These are phyloP conservation scores for Camponotus vicinus DNA, from an alignment of 1,140 invertebrate genomes.

Conservation along the genomic window DNA sequence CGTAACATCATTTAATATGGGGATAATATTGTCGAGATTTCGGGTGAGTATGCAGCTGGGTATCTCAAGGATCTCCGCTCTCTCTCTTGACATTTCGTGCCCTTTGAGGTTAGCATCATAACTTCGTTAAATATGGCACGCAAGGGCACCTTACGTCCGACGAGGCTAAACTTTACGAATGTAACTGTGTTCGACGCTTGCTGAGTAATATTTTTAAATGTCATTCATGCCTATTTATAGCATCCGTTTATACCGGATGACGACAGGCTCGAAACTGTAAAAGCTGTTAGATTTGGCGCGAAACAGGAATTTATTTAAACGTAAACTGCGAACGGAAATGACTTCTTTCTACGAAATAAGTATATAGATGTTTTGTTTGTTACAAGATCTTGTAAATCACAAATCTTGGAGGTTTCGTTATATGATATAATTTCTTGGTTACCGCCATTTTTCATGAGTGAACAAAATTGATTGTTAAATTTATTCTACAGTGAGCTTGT, in stretches of 20 bases:
- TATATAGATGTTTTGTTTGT: too few species aligned
- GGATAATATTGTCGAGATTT: constrained; percentile 83
- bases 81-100: neutral
- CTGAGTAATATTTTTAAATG: constrained; percentile 55
- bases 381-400: constrained; percentile 48
- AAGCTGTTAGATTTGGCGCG: constrained; percentile 43
- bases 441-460: constrained; percentile 71
- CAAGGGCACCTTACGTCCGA: neutral
- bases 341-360: neutral
- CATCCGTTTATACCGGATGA: constrained; percentile 4
- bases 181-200: neutral
- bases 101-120: constrained; percentile 56
- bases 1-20: constrained; percentile 74
- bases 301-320: constrained; percentile 22
- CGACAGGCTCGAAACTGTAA: constrained; percentile 18
- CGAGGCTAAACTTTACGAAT: neutral
- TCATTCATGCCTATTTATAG: constrained; percentile 47
- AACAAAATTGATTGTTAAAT: constrained; percentile 77
- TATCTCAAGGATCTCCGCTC: constrained; percentile 6
- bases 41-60: constrained; percentile 78
- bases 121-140: neutral
- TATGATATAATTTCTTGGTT: neutral
- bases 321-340: neutral
- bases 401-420: neutral
- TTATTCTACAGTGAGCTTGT: constrained; percentile 73